Evolutionary conservation across 2,888 invertebrate genomes (phyloP), one percentile per base, ranked within the genome.

Genomic region (Melinaea menophilus): DNA sequence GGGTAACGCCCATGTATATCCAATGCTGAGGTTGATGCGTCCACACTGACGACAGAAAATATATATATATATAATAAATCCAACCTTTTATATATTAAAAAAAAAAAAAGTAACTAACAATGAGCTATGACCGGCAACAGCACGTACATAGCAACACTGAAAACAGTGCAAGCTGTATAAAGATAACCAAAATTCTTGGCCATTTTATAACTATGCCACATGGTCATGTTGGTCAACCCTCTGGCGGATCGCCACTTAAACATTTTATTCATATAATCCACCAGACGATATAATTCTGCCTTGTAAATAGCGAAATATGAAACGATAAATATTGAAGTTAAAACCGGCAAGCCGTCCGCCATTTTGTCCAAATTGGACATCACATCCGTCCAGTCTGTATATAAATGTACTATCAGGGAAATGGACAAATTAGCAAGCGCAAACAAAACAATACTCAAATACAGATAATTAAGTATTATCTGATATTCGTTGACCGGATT

Each of bases 141-240:
- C 0, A 79, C 77, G 64, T 90, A 90, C 79, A 85, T 79, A 0
- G 82, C 78, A 0, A 88, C 84, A 65, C 89, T 88, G 47, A 88
- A 88, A 70, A 86, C 67, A 0, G 84, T 79, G 58, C 88, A 87
- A 12, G 81, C 81, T 0, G 88, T 88, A 62, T 90, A 90, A n/a
- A 81, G 73, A 62, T 75, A 80, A 0, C 80, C 81, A 62, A 89
- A 89, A n/a, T 71, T 81, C 64, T 74, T 79, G 1, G 89, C 88
- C 0, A 71, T 72, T 7, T 68, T 68, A 47, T 82, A 88, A 48
- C 88, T 84, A 1, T 70, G 66, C 35, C 59, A 12, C 90, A 90
- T 90, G 0, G 84, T 88, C 86, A 88, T 86, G 57, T 87, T 87
- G 0, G 86, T 86, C 46, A 90, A 68, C 0, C 91, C 91, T 45